Evolutionary conservation across 2,113 vertebrate genomes (phyloP), one percentile per base, ranked within the genome.

Genomic region (Albula glossodonta): DNA sequence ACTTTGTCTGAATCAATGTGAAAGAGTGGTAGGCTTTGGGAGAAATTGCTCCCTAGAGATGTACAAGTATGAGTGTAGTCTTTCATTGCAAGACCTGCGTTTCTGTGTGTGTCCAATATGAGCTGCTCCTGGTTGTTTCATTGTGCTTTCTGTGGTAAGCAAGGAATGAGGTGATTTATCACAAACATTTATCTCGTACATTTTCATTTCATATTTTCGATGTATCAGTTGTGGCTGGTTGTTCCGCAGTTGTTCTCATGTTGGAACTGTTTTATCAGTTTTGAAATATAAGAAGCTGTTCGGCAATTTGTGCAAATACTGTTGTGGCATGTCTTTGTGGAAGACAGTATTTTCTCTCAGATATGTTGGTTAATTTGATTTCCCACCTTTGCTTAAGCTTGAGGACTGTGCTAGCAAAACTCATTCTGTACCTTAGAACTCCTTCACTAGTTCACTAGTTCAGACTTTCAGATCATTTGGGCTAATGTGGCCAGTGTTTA

Each of bases 401-500:
- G 10, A 84, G 48, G 81, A 78, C 60, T 87, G 82, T 85, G n/a
- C 87, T 66, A 52, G 79, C 85, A 66, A 77, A 56, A 70, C 25
- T 78, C n/a, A 79, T 86, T 90, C 90, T 87, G 81, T 91, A 90
- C 91, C 91, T 91, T 89, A 84, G 87, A 88, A 92, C 87, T 91
- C 84, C 70, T 81, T 87, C 92, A 48, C 78, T 84, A 86, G 87
- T 78, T 22, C 87, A 31, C 78, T 84, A 86, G 87, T 78, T 22
- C 87, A 31, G 49, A 48, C 31, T 86, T 53, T 85, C 56, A 81
- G 85, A 84, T 87, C 83, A 86, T 86, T 83, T 87, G 90, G 90
- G 85, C 78, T 90, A 11, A 9, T 83, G 81, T 84, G 77, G 86
- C 92, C 84, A 87, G 84, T 88, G 84, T 91, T 87, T 89, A 84